Evolutionary conservation across 2,113 vertebrate genomes (phyloP).

Genomic region (Calidris pugnax): DNA sequence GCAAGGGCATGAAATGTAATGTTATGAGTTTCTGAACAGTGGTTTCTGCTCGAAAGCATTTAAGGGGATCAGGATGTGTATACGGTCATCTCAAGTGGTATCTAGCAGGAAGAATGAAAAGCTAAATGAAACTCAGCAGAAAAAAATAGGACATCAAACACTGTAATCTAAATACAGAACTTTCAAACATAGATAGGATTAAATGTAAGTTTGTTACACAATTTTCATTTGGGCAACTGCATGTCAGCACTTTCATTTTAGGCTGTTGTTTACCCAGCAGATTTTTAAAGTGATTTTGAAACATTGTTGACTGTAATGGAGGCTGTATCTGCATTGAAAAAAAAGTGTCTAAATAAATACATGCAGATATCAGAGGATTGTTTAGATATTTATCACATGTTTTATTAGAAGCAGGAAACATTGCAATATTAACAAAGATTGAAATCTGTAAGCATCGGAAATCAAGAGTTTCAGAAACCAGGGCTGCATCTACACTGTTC

Average conservation of each 20-base stretch:
- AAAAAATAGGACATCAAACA: not conserved
- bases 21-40: not conserved
- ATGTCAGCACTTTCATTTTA: not conserved
- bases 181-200: conserved; percentile 4
- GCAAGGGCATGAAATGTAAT: not conserved
- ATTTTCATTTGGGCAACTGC: not conserved
- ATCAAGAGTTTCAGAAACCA: not conserved
- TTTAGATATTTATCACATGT: not conserved
- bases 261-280: not conserved
- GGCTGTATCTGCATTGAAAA: not conserved
- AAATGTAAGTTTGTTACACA: not conserved
- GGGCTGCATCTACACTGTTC: not conserved
- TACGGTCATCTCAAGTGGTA: not conserved
- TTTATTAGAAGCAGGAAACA: not conserved
- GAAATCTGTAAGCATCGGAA: not conserved
- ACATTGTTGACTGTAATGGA: not conserved
- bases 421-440: not conserved
- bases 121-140: conserved; percentile 13
- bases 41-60: not conserved
- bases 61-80: not conserved
- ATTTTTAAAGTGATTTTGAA: conserved; percentile 19
- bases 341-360: not conserved
- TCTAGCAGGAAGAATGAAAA: not conserved
- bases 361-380: not conserved
- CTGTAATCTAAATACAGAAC: not conserved